Evolutionary conservation across 2,888 invertebrate species (phyloP).

Genomic region (Venustoraphidia nigricollis): DNA sequence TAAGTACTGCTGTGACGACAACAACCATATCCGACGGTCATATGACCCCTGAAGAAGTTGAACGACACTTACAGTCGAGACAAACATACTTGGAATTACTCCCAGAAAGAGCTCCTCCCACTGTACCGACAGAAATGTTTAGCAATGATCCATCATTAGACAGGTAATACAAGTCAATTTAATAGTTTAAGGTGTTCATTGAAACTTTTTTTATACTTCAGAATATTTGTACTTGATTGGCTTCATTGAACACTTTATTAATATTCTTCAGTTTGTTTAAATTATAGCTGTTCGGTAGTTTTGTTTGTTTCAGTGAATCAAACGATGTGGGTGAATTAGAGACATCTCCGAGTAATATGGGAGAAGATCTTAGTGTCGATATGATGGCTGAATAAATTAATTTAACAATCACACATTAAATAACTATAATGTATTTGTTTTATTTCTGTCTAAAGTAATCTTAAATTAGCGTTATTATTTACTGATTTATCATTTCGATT

Average conservation of each 20-base stretch:
- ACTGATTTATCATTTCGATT: too few relatives aligned
- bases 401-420: too few relatives aligned
- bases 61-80: constrained; percentile 73
- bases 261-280: not conserved
- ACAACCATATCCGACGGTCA: constrained; percentile 58
- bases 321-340: constrained; percentile 64
- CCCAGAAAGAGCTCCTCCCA: constrained; percentile 74
- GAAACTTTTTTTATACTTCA: constrained; percentile 2
- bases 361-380: constrained; percentile 60
- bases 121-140: constrained; percentile 87
- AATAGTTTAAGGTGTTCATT: not conserved
- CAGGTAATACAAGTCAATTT: constrained; percentile 34
- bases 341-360: constrained; percentile 67
- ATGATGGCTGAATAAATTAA: constrained; percentile 36
- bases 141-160: constrained; percentile 84
- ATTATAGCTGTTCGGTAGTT: constrained; percentile 6
- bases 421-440: too few relatives aligned
- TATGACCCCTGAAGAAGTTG: constrained; percentile 84
- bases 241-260: not conserved
- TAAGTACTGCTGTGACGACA: constrained; percentile 28
- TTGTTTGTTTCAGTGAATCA: constrained; percentile 52
- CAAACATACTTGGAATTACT: constrained; percentile 66
- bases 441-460: too few relatives aligned
- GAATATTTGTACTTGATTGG: constrained; percentile 5
- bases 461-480: too few relatives aligned